These are phyloP conservation scores for Vanacampus margaritifer DNA, from an alignment of 2,113 vertebrate species.

Conservation along the genomic window DNA sequence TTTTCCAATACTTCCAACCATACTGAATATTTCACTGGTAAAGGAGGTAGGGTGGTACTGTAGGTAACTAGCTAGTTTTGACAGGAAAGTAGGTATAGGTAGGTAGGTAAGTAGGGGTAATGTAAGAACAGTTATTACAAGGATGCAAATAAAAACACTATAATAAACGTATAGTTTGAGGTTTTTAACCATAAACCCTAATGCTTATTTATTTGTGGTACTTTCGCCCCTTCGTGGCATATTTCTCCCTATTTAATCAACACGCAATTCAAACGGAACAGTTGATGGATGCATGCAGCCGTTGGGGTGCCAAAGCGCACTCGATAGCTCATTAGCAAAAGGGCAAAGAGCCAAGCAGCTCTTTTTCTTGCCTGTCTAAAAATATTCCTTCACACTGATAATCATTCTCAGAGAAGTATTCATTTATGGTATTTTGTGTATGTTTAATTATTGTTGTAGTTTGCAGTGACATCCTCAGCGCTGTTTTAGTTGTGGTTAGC, in stretches of 20 bases:
- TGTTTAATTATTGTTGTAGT: background rate
- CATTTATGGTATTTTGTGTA: background rate
- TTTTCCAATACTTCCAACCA: background rate
- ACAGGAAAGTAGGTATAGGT: background rate
- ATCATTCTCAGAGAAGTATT: background rate
- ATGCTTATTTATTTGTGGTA: background rate
- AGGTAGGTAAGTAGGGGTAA: background rate
- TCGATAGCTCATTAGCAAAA: slow-evolving; percentile 47
- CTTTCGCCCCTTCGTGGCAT: background rate
- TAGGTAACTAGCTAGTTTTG: background rate
- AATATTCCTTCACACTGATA: background rate
- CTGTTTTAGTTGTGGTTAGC: background rate
- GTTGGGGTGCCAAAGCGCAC: slow-evolving; percentile 2
- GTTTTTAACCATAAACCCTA: background rate
- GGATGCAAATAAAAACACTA: background rate
- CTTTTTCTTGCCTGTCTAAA: slow-evolving; percentile 39
- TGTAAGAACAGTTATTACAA: background rate
- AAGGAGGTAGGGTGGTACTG: no score
- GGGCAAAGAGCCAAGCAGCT: slow-evolving; percentile 52
- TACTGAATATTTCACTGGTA: background rate
- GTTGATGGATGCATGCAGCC: background rate
- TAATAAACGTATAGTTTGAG: background rate
- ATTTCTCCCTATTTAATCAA: slow-evolving; percentile 3
- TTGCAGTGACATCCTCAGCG: background rate
- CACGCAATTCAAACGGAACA: background rate